Base-by-base conservation (phyloP, 2,888 invertebrate genomes). In the Onchidella celtica region DNA sequence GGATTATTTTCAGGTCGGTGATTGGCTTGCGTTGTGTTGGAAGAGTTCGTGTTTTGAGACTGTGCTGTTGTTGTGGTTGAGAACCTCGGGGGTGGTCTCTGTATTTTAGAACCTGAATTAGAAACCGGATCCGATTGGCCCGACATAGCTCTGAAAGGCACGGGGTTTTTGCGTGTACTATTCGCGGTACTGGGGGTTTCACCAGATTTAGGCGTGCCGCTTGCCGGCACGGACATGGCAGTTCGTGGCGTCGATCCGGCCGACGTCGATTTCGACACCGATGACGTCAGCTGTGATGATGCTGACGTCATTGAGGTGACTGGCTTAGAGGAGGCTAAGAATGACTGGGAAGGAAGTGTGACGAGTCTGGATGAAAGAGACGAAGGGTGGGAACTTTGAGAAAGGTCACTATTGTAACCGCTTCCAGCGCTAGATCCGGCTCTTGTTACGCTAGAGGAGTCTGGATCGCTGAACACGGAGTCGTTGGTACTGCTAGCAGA, bases 211-310 rank as follows among this genome's bases (percentile, higher is more conserved):
- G 72, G 47, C 21, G 55, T 24, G 1, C 27, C 29, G 3, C 17
- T 14, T 21, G 72, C 21, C 11, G 17, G 55, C n/a, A 34, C 11
- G 11, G 66, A 29, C 66, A 61, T 24, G n/a, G n/a, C n/a, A n/a
- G n/a, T n/a, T n/a, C n/a, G 65, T 55, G 61, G 61, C 38, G 61
- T 36, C 34, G 61, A n/a, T 38, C 27, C 21, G 3, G 63, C 55
- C 29, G 61, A 79, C 38, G 70, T 32, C 34, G 79, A 79, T 74
- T 73, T 74, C 40, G 73, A 80, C n/a, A 66, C 59, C 36, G 74
- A 73, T 73, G 68, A 73, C 57, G 80, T 68, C 40, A 32, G 40
- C 32, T n/a, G n/a, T n/a, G n/a, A n/a, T n/a, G n/a, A n/a, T n/a
- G 40, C 57, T 68, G 80, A 68, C 34, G 32, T 68, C 24, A 11